phyloP scores from a whole-genome alignment of 2,797 vertebrate species.

The Tangara arthus region DNA sequence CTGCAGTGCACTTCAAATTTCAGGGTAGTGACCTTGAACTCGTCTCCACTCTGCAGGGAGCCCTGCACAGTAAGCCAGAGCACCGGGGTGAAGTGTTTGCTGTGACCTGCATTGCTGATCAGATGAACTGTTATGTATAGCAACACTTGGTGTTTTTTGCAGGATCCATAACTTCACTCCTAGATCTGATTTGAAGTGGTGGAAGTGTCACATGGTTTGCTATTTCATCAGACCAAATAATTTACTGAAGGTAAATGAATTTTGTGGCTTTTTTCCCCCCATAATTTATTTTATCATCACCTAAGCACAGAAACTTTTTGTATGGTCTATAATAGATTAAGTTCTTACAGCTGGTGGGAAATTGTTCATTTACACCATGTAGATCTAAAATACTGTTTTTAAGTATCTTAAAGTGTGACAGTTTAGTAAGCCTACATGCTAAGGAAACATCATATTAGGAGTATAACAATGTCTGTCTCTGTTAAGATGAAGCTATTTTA shows the following conservation, averaged over 20 bases:
- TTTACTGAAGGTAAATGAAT: not conserved
- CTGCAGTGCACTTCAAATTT: not conserved
- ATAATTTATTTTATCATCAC: not conserved
- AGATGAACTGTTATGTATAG: constrained; percentile 13
- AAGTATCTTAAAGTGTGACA: not conserved
- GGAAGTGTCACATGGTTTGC: rapidly evolving
- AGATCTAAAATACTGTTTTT: not conserved
- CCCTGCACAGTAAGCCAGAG: not conserved
- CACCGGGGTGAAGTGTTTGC: constrained; percentile 10
- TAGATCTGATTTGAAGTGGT: not conserved
- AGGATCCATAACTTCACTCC: not conserved
- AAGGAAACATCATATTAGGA: not conserved
- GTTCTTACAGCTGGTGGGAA: not conserved
- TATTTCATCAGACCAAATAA: not conserved
- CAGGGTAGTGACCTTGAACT: constrained; percentile 20
- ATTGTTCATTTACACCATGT: not conserved
- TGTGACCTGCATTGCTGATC: constrained; percentile 41
- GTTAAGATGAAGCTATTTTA: not conserved
- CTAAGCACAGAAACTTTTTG: not conserved
- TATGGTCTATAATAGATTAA: not conserved
- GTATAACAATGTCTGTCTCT: not conserved
- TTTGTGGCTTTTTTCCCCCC: rapidly evolving
- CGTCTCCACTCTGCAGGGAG: not conserved
- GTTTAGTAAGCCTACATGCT: not conserved
- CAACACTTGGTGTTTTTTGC: not conserved